Base-by-base conservation (phyloP, 2,888 invertebrate species). In the Argyresthia albistria region DNA sequence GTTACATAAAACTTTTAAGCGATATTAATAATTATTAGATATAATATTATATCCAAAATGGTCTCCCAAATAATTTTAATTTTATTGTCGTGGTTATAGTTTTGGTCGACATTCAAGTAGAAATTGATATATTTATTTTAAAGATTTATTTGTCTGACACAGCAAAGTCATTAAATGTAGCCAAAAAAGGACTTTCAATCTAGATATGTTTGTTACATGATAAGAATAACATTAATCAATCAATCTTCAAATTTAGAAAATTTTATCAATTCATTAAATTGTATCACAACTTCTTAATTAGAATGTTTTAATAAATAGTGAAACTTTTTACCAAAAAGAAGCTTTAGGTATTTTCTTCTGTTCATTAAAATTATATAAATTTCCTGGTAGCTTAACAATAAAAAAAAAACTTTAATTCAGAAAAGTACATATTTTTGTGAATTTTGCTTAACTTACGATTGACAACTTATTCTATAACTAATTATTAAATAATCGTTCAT, bases 111-210 rank as follows among this genome's bases (percentile, higher is more conserved):
- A 46, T 45, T 16, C 14, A 15, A 10, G 12, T 15, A 37, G 36
- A 48, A 37, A 50, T 46, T 42, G 53, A 58, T 51, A 55, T 54
- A 53, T 56, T 60, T 50, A 55, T 58, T 58, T 56, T 61, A 58
- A 60, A 56, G 59, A 65, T 65, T 83, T 87, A 87, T 87, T 87
- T 87, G 87, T 87, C 87, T 76, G 74, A 83, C 87, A 88, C 87
- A 87, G 87, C 87, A 78, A 73, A 54, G 6, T 25, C 11, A 39
- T 47, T 39, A 4, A 65, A 64, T 69, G 70, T 76, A 80, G 67
- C 50, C 50, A 53, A 46, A 35, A 55, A 53, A 53, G 53, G 55
- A 55, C 50, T 14, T 49, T 35, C 58, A 50, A 53, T 58, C 46
- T 55, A 53, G 55, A 57, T 58, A 64, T 63, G 54, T 60, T 14